Evolutionary conservation across 2,113 vertebrate species (phyloP).

Genomic region (Ochotona curzoniae): DNA sequence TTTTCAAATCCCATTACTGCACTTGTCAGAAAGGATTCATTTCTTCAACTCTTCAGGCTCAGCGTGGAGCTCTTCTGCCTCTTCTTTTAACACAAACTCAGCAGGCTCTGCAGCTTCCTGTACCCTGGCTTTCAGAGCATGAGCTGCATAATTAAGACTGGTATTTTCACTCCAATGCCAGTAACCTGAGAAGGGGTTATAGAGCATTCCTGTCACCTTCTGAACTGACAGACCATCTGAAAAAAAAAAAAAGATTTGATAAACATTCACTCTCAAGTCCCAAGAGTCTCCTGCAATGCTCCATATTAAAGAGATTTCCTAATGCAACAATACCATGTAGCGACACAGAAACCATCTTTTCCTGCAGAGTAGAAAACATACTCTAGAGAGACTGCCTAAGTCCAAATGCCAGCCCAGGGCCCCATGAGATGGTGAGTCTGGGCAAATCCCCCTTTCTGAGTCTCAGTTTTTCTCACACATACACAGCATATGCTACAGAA

Average conservation of each 20-base stretch:
- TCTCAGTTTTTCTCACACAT: background rate
- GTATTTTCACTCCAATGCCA: constrained; percentile 93
- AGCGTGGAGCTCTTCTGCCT: background rate
- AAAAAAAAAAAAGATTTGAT: constrained; percentile 54
- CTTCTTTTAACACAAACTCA: constrained; percentile 22
- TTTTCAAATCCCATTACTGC: background rate
- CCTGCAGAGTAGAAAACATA: background rate
- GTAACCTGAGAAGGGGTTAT: constrained; percentile 90
- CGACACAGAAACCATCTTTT: background rate
- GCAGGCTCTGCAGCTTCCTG: background rate
- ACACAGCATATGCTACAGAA: background rate
- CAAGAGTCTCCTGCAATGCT: background rate
- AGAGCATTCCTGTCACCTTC: constrained; percentile 93
- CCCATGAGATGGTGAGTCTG: background rate
- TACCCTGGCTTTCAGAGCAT: constrained; percentile 88
- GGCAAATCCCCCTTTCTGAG: background rate
- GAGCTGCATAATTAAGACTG: constrained; percentile 94
- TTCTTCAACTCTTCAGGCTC: constrained; percentile 41
- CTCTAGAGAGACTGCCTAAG: background rate
- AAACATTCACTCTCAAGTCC: background rate
- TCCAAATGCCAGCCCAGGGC: background rate
- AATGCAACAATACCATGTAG: background rate
- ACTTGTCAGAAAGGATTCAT: constrained; percentile 21
- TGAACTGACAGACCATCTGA: constrained; percentile 93
- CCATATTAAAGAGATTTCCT: background rate